Evolutionary conservation across 2,113 vertebrate species (phyloP).

Genomic region (Gavialis gangeticus): DNA sequence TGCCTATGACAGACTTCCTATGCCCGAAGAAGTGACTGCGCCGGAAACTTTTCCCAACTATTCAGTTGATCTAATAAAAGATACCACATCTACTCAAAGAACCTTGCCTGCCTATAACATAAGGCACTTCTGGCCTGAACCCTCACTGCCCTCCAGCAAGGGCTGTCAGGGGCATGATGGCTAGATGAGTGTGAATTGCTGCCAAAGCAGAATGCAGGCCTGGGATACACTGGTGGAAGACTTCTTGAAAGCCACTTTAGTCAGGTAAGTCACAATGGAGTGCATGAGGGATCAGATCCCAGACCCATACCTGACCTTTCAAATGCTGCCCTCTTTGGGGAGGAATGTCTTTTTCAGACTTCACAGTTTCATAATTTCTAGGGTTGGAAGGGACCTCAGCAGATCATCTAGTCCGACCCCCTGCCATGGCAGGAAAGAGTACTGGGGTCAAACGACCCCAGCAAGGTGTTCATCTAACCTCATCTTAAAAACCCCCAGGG

Average conservation of each 20-base stretch:
- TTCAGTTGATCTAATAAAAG: too few relatives aligned
- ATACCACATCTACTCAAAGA: too few relatives aligned
- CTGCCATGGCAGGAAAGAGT: too few relatives aligned
- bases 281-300: accelerated
- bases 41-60: too few relatives aligned
- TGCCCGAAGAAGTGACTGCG: too few relatives aligned
- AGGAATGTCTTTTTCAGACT: accelerated
- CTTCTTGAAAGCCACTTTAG: neutral
- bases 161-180: neutral
- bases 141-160: neutral
- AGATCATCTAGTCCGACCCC: too few relatives aligned
- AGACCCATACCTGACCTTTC: neutral
- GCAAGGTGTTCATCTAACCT: too few relatives aligned
- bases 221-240: neutral
- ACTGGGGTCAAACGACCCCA: too few relatives aligned
- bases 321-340: neutral
- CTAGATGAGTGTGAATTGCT: neutral
- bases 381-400: too few relatives aligned
- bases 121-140: neutral
- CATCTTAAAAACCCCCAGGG: too few relatives aligned
- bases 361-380: too few relatives aligned
- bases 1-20: neutral
- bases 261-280: neutral
- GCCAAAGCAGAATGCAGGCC: neutral
- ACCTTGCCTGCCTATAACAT: too few relatives aligned